A percentile compares a stretch with the other conserved stretches of the same genome.
phyloP scores from a whole-genome alignment of 2,888 invertebrate genomes.

The Eupithecia subumbrata region DNA sequence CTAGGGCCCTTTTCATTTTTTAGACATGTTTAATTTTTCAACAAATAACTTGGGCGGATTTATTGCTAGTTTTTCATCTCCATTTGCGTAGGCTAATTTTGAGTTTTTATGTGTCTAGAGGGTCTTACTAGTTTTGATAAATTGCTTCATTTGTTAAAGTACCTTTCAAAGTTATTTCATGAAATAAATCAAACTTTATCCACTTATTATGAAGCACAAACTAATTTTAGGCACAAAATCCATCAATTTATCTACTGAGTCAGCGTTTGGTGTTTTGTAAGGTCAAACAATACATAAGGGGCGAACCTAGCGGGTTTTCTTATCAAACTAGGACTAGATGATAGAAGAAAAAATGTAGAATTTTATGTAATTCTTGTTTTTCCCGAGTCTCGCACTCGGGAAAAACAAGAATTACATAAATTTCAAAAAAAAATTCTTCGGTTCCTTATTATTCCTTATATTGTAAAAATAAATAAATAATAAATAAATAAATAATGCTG shows the following conservation, averaged over 20 bases:
- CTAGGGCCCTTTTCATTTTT: slow-evolving; percentile 59
- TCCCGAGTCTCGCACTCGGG: no score
- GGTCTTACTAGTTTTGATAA: slow-evolving; percentile 22
- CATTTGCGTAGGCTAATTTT: slow-evolving; percentile 15
- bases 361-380: no score
- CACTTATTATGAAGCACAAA: neutral
- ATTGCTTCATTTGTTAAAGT: slow-evolving; percentile 11
- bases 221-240: neutral
- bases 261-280: no score
- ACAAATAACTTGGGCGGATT: slow-evolving; percentile 18
- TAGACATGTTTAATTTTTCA: slow-evolving; percentile 39
- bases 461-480: no score
- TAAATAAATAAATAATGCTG: no score
- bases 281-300: no score
- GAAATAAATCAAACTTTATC: slow-evolving; percentile 2
- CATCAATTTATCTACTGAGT: neutral
- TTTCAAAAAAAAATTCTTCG: no score
- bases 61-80: slow-evolving; percentile 27
- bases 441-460: no score
- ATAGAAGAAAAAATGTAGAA: no score
- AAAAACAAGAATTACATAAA: no score
- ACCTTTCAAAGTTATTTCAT: slow-evolving; percentile 9
- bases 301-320: no score
- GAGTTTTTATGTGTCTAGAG: slow-evolving; percentile 20
- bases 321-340: no score